A percentile compares a stretch with the other conserved stretches of the same genome.
Evolutionary conservation across 92 coral and sea anemone genomes (phyloP).

Genomic region (Umimayanthus chanpuru): DNA sequence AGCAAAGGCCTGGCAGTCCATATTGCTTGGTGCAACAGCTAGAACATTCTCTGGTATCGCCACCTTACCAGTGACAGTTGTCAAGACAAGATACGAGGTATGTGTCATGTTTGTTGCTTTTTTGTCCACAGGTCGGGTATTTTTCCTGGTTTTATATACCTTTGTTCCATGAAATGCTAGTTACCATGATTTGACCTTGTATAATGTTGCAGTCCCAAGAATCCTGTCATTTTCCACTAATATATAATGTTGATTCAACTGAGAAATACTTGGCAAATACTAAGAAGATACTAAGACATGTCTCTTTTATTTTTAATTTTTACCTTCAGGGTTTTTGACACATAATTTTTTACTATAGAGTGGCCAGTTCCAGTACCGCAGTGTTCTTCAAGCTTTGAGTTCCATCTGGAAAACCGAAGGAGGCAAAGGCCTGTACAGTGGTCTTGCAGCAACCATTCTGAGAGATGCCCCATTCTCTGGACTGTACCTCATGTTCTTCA

Average conservation of each 20-base stretch:
- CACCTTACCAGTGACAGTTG: slow-evolving; percentile 88
- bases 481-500: slow-evolving; percentile 90
- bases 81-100: slow-evolving; percentile 95
- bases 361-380: slow-evolving; percentile 80
- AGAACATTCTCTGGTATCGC: slow-evolving; percentile 78
- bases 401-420: slow-evolving; percentile 96
- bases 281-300: background rate
- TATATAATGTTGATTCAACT: background rate
- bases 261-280: background rate
- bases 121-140: background rate
- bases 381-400: slow-evolving; percentile 75
- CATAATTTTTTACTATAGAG: slow-evolving; percentile 62
- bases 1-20: slow-evolving; percentile 66
- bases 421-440: slow-evolving; percentile 91
- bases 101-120: background rate
- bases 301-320: slow-evolving; percentile 11
- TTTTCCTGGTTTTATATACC: background rate
- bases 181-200: background rate
- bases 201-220: background rate
- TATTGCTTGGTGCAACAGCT: slow-evolving; percentile 86
- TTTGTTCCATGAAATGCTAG: background rate
- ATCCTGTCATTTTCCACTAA: no score
- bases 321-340: background rate
- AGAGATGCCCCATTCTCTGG: slow-evolving; percentile 99
- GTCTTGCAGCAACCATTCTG: slow-evolving; percentile 84